Percentiles rank a stretch among this genome's conserved stretches.
These are phyloP conservation scores for Drosophila novamexicana DNA, from an alignment of 1,140 invertebrate genomes.

Conservation along the genomic window DNA sequence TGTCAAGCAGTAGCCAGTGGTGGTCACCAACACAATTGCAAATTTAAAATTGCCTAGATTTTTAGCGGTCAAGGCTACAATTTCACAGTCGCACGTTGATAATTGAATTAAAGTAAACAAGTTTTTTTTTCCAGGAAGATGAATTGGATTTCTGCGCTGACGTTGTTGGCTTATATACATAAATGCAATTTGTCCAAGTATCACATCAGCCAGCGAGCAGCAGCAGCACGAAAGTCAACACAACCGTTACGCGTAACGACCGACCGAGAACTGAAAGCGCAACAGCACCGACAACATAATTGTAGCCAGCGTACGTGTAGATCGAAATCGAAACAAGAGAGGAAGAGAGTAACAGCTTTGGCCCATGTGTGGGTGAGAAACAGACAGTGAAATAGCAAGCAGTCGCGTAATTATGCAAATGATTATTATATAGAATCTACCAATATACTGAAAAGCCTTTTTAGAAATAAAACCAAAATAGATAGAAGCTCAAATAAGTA, in stretches of 20 bases:
- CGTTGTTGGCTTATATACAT: constrained; percentile 29
- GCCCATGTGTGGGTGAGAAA: constrained; percentile 10
- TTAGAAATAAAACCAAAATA: neutral
- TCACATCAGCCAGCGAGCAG: constrained; percentile 24
- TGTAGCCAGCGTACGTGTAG: constrained; percentile 32
- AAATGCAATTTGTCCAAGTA: constrained; percentile 53
- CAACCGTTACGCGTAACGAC: constrained; percentile 61
- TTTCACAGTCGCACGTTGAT: constrained; percentile 27
- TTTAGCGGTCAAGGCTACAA: constrained; percentile 43
- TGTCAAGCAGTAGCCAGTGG: constrained; percentile 1
- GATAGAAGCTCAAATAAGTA: too few species aligned
- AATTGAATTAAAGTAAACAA: constrained; percentile 49
- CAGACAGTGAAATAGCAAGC: constrained; percentile 15
- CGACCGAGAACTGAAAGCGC: constrained; percentile 53
- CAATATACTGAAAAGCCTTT: constrained; percentile 3
- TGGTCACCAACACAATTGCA: constrained; percentile 28
- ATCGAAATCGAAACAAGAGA: constrained; percentile 36
- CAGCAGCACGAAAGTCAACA: constrained; percentile 15
- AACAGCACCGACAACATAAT: constrained; percentile 37
- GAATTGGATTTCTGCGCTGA: constrained; percentile 24
- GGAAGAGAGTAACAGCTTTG: constrained; percentile 21
- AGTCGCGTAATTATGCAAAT: constrained; percentile 4
- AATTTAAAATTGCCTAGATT: constrained; percentile 20
- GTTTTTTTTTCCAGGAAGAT: constrained; percentile 13
- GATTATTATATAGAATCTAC: neutral